Conservation (phyloP, 2,888 invertebrate species). For the Lasioglossum marginatum region DNA sequence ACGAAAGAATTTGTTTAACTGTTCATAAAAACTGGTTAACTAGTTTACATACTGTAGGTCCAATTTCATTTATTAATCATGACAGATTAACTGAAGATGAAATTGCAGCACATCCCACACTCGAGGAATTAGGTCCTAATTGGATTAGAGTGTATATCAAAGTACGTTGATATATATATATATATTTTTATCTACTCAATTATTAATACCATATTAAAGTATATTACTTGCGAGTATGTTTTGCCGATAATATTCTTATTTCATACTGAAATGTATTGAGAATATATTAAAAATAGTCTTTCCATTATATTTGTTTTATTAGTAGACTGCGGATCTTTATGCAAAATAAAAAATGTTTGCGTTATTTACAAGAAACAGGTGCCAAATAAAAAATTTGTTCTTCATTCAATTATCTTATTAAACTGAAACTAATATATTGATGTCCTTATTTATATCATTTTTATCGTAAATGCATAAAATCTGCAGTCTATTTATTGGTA, state of each 20-base stretch:
- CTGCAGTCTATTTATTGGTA: not conserved
- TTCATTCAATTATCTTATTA: too few relatives aligned
- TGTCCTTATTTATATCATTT: too few relatives aligned
- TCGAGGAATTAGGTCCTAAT: conserved; percentile 83
- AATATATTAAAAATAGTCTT: not conserved
- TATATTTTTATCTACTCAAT: not conserved
- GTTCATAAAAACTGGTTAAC: conserved; percentile 85
- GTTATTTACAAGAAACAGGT: too few relatives aligned
- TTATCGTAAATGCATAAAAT: too few relatives aligned
- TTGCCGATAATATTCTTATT: not conserved
- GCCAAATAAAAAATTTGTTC: too few relatives aligned
- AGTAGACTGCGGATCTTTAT: too few relatives aligned
- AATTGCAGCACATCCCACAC: conserved; percentile 85
- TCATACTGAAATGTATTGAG: not conserved
- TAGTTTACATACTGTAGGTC: conserved; percentile 82
- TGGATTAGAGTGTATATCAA: conserved; percentile 84
- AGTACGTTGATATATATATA: conserved; percentile 71
- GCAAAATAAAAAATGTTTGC: too few relatives aligned
- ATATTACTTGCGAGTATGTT: not conserved
- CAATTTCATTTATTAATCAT: conserved; percentile 83
- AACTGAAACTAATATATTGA: too few relatives aligned
- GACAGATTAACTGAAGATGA: conserved; percentile 84
- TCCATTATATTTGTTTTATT: not conserved
- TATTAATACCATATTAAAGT: not conserved
- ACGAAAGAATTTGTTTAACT: conserved; percentile 80